A percentile compares a stretch with the other conserved stretches of the same genome.
Evolutionary conservation across 2,888 invertebrate genomes (phyloP).

Genomic region (Azorinus chamasolen): DNA sequence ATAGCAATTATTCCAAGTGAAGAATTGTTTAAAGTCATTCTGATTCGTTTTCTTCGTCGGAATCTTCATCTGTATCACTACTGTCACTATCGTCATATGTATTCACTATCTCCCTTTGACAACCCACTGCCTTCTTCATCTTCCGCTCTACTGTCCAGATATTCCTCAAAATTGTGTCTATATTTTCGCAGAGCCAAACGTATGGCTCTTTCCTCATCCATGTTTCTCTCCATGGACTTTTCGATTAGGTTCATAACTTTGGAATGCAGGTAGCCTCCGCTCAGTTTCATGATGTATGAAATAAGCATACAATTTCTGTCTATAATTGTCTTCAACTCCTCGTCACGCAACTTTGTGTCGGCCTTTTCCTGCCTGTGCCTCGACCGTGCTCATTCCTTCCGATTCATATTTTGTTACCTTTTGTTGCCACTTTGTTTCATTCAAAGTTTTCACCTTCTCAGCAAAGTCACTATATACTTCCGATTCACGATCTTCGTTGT

Average conservation of each 20-base stretch:
- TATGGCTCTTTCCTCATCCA: not conserved
- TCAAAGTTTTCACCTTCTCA: not conserved
- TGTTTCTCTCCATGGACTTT: conserved; percentile 2
- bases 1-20: no score
- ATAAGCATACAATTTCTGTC: not conserved
- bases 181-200: conserved; percentile 9
- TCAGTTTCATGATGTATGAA: conserved; percentile 3
- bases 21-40: no score
- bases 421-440: conserved; percentile 1
- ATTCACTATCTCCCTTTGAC: not conserved
- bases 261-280: not conserved
- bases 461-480: conserved; percentile 4
- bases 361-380: conserved; percentile 18
- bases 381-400: not conserved
- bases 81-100: no score
- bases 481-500: not conserved
- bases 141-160: not conserved
- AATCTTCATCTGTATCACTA: no score
- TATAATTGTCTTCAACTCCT: conserved; percentile 10
- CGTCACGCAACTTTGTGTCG: conserved; percentile 7
- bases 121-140: not conserved
- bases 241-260: conserved; percentile 13
- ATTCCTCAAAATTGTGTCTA: conserved; percentile 13
- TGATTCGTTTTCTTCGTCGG: no score
- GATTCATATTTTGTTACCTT: conserved; percentile 12